Base-by-base conservation (phyloP, 2,113 vertebrate genomes). In the Microtus richardsoni region DNA sequence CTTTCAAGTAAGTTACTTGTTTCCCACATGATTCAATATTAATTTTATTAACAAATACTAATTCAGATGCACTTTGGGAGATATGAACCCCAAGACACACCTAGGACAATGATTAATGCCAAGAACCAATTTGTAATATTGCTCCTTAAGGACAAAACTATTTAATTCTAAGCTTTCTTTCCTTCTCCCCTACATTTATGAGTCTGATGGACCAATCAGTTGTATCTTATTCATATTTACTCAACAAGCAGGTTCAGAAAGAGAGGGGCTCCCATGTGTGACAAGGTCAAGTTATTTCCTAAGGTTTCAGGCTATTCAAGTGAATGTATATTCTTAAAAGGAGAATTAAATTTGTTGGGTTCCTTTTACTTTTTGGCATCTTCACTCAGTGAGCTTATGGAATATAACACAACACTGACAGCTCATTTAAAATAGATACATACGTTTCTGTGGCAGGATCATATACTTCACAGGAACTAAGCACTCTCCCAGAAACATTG, bases 391-490 rank as follows among this genome's bases (percentile, higher is more conserved):
- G 64, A 95, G 36, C 22, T 91, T 88, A 62, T 0, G 82, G 36
- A 95, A 68, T 44, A 91, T 6, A 96, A 16, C 22, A 16, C 22
- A 44, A 26, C 62, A 54, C 12, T 62, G 19, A 93, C 78, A 54
- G 54, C 94, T 75, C 96, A 16, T 33, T 95, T 47, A 83, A 80
- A 96, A 60, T 21, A 2, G 75, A 52, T 94, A 98, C 99, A 98
- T 97, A 99, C 99, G 99, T 99, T 98, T 99, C 99, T 0, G 99
- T 99, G 98, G 96, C 98, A 93, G 99, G 99, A 98, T 99, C 99
- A 84, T 99, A 99, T 10, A 99, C 99, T 98, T 99, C 99, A 96
- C 99, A 99, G 98, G 99, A 99, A 98, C 98, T 99, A 82, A 99
- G 98, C 44, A 99, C 99, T 95, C 99, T 99, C 71, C 99, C 99